phyloP scores from a whole-genome alignment of 2,888 invertebrate species.

The Anthoptus insignis region DNA sequence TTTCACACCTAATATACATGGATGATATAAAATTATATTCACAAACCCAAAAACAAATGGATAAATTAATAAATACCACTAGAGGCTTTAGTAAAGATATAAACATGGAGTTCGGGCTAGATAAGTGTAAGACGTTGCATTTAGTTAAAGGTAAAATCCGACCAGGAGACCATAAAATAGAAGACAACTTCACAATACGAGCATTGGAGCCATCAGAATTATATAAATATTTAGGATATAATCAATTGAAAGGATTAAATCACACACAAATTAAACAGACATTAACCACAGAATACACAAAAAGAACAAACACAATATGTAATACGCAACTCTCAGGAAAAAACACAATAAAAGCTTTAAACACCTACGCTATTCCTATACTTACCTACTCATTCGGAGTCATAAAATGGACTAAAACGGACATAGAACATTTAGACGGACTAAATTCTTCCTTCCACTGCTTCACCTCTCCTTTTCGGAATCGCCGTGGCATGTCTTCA shows the following conservation, averaged over 20 bases:
- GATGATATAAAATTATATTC: constrained; percentile 36
- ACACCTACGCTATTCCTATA: constrained; percentile 29
- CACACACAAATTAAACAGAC: constrained; percentile 31
- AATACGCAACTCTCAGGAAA: constrained; percentile 26
- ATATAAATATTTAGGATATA: constrained; percentile 45
- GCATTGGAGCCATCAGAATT: constrained; percentile 36
- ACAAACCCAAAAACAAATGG: constrained; percentile 29
- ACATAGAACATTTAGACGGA: constrained; percentile 36
- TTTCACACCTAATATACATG: constrained; percentile 35
- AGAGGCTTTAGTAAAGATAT: constrained; percentile 37
- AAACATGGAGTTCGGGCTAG: constrained; percentile 38
- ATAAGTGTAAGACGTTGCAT: constrained; percentile 39
- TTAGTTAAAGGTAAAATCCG: constrained; percentile 20
- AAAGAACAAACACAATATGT: constrained; percentile 19
- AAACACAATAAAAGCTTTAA: constrained; percentile 31
- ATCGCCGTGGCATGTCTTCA: too few relatives aligned
- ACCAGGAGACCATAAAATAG: constrained; percentile 19
- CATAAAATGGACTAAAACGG: constrained; percentile 34
- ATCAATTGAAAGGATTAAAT: constrained; percentile 38
- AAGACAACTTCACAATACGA: constrained; percentile 15
- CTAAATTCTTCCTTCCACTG: too few relatives aligned
- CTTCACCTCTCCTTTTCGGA: too few relatives aligned
- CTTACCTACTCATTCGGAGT: constrained; percentile 36
- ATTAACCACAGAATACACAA: constrained; percentile 30
- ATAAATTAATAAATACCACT: constrained; percentile 25